Evolutionary conservation across 2,113 vertebrate genomes (phyloP), one percentile per base, ranked within the genome.

Genomic region (Cervus canadensis): DNA sequence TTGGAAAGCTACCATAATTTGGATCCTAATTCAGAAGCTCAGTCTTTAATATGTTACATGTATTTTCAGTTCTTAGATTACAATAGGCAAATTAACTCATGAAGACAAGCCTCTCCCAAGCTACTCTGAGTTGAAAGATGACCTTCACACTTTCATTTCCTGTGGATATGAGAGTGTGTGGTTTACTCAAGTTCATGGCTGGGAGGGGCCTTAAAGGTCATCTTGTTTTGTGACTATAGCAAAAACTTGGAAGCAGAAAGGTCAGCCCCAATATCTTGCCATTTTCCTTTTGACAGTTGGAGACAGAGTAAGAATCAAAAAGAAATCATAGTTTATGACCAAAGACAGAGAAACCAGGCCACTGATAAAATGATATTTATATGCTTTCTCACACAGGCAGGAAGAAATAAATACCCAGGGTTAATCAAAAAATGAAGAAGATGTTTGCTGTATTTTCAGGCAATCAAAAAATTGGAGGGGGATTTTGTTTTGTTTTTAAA

Each of bases 141-240:
- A 84, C 97, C 79, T 97, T 97, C 97, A 95, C 67, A 30, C 11
- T 57, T 89, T 95, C 87, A 91, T 96, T 93, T 96, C 96, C 92
- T 89, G 57, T 64, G 82, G 76, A 9, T 95, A 25, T 1, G 3
- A 94, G n/a, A 86, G 17, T 45, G 7, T 62, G 33, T 57, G n/a
- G 16, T 71, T 96, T 91, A 36, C n/a, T 54, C 54, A 64, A 79
- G 52, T 59, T 89, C 26, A 13, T 16, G 23, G 19, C 36, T 30
- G 12, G 82, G 5, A 89, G 57, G 48, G 52, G 40, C 94, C 89
- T 87, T 89, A 96, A 97, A 97, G 96, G 97, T 97, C 84, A 95
- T 57, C 71, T 52, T 93, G 86, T 62, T 90, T 93, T 89, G 64
- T 84, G 92, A 90, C 89, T 87, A 56, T 7, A 81, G 52, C 60